Conservation (phyloP, 2,113 vertebrate species). For the Pongo pygmaeus region DNA sequence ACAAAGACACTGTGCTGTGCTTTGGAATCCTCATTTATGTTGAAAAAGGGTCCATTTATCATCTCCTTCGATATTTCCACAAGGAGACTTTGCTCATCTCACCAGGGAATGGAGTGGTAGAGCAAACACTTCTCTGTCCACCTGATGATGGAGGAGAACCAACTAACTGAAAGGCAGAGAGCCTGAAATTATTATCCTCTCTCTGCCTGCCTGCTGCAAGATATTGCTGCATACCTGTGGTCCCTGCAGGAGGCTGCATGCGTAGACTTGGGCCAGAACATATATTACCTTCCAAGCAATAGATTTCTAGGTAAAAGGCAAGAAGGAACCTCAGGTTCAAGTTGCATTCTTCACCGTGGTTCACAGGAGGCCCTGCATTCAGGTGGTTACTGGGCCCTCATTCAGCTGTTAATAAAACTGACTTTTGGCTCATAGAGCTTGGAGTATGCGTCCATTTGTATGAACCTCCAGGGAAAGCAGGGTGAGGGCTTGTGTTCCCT, state of each 20-base stretch:
- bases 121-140: background rate
- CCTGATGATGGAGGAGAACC: background rate
- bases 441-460: background rate
- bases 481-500: background rate
- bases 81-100: background rate
- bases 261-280: background rate
- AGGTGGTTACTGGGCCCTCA: background rate
- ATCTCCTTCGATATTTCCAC: background rate
- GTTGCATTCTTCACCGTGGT: background rate
- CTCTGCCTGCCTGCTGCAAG: background rate
- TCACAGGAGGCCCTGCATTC: background rate
- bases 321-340: background rate
- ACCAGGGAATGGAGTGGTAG: background rate
- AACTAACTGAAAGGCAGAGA: background rate
- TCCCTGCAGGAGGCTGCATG: background rate
- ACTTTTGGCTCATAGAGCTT: background rate
- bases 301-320: background rate
- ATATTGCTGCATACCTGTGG: background rate
- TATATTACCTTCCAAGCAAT: background rate
- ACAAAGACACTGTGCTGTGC: background rate
- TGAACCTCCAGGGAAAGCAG: background rate
- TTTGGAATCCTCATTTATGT: slow-evolving; percentile 1
- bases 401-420: background rate
- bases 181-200: background rate
- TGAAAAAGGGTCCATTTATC: background rate